Base-by-base conservation (phyloP, 1,140 invertebrate species). In the Brachionus rotundiformis region DNA sequence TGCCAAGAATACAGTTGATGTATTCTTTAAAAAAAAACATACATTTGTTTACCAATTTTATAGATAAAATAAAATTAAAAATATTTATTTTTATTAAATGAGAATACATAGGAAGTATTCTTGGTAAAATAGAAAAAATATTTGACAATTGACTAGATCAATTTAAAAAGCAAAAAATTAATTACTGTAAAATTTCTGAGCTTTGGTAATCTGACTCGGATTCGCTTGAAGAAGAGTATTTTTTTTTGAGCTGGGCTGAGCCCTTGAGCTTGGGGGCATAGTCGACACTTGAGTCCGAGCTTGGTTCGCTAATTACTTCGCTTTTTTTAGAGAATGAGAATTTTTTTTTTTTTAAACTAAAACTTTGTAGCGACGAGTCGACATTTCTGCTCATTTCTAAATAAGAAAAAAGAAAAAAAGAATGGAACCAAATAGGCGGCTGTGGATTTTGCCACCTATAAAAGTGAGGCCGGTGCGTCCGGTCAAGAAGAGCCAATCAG, bases 371-470 rank as follows among this genome's bases (percentile, higher is more conserved):
- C 16, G 76, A 79, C 16, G 76, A 79, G 25, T 79, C 47, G 25
- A 79, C 76, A 79, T 79, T 63, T 33, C 59, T 41, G 19, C 47
- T 79, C 76, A 79, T 79, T 79, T 73, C 68, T 73, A 73, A 71
- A 71, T 16, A 4, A 19, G n/a, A 19, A 61, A 61, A 49, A 13
- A 54, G 1, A 33, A 68, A 68, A 68, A n/a, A 68, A 68, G 36
- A 68, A 68, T 68, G 63, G 63, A 68, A 68, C 36, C 63, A 36
- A 68, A 68, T 7, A 68, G 36, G 8, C 63, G 63, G 16, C 16
- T 33, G 31, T 68, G 63, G 63, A 36, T 68, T 0, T 36, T 68
- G 33, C 63, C 63, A 11, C 63, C 63, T 10, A 33, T 68, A 33
- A 68, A 68, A 68, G 31, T 68, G 6, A 68, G 36, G 33, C 63